Conservation (phyloP, 1,140 invertebrate genomes). For the Bombus picipes region DNA sequence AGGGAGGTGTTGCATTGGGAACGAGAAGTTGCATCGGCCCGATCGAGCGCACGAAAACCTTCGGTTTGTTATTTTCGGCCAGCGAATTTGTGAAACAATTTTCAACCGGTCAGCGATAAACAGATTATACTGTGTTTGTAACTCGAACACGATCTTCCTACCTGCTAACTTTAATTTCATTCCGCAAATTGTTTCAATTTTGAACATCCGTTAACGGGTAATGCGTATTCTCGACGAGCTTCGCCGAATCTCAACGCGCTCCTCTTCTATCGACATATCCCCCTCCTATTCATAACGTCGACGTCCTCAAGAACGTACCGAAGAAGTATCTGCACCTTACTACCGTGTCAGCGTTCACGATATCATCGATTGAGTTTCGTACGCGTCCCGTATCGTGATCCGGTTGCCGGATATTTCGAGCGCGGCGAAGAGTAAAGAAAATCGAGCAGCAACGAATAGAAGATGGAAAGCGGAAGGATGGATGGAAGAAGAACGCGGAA, state of each 20-base stretch:
- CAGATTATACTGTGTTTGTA: background rate
- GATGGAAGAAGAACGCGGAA: background rate
- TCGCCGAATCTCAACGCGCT: background rate
- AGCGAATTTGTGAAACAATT: constrained; percentile 10
- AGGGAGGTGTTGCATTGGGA: background rate
- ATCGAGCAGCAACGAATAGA: background rate
- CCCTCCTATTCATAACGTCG: background rate
- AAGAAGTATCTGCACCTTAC: background rate
- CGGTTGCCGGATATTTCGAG: background rate
- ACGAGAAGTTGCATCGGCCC: background rate
- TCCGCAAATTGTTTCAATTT: constrained; percentile 5
- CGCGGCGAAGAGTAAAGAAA: background rate
- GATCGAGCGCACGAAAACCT: constrained; percentile 19
- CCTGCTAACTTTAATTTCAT: background rate
- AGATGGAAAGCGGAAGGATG: background rate
- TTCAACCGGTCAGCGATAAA: background rate
- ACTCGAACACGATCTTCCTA: constrained; percentile 1
- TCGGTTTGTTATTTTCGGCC: constrained; percentile 6
- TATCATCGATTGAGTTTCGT: constrained; percentile 21
- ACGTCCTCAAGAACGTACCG: background rate
- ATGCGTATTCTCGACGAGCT: background rate
- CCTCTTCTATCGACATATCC: background rate
- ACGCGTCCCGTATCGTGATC: constrained; percentile 1
- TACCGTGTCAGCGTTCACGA: background rate
- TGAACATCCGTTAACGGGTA: background rate